Evolutionary conservation across 2,888 invertebrate genomes (phyloP), one percentile per base, ranked within the genome.

Genomic region (Sphaerophoria taeniata): DNA sequence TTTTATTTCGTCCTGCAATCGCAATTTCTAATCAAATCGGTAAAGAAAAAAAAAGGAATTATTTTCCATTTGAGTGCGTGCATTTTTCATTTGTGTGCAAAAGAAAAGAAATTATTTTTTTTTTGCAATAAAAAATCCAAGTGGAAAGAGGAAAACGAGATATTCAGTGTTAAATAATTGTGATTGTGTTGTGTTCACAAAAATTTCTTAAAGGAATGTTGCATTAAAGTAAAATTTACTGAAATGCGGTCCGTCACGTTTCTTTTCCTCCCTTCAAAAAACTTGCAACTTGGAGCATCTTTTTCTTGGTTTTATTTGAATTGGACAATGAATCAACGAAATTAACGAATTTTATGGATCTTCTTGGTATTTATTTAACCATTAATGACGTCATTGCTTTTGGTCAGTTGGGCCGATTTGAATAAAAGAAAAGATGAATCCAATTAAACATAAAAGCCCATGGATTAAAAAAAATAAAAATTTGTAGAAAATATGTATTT

Each of bases 61-160:
- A 9, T 49, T 72, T 58, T 36, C 49, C 58, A 67, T 53, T 67
- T 58, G 14, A 72, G 61, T 74, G 67, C 69, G 49, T 73, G 11
- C 53, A 49, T 51, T 71, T 75, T 73, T 11, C 53, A 43, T 45
- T 71, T 61, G 81, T 79, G 56, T 67, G 81, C 77, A 53, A 36
- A 61, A 55, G 65, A 79, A 74, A 34, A 73, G 49, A 71, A 67
- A 60, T 63, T 71, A 51, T 53, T 34, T 71, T 75, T 65, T 63
- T 63, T 63, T 43, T 7, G 74, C 73, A 24, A 82, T 63, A 51
- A 58, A 14, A 65, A 84, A 75, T 36, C 69, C 55, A 39, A 84
- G 79, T 84, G 84, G 55, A 74, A 65, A 71, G 74, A 56, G 67
- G 71, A 75, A 84, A 84, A 84, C 84, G 80, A 84, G 84, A 84